A percentile compares a stretch with the other conserved stretches of the same genome.
Evolutionary conservation across 1,140 invertebrate species (phyloP).

Genomic region (Lasioglossum baleicum): DNA sequence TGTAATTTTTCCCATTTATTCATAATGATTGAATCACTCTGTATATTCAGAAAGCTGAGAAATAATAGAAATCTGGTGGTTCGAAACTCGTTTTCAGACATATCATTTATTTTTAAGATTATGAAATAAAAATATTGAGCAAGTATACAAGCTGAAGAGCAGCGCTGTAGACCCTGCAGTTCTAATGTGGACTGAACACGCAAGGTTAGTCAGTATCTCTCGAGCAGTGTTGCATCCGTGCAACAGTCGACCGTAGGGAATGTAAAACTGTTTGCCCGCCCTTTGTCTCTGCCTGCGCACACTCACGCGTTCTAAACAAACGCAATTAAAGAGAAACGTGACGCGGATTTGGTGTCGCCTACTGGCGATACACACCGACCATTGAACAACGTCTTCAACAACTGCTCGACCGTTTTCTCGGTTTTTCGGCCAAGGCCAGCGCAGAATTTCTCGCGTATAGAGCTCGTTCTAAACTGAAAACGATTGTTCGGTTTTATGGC

Average conservation of each 20-base stretch:
- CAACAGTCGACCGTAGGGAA: constrained; percentile 2
- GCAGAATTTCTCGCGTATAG: neutral
- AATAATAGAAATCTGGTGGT: too few species aligned
- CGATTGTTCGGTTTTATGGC: neutral
- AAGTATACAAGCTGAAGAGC: too few species aligned
- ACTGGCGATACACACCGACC: neutral
- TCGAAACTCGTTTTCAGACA: too few species aligned
- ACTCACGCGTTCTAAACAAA: constrained; percentile 34
- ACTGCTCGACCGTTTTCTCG: neutral
- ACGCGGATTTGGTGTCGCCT: constrained; percentile 12
- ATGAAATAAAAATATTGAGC: too few species aligned
- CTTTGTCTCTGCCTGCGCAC: neutral
- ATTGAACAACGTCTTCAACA: neutral
- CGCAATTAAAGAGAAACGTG: constrained; percentile 49
- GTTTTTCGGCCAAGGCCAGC: constrained; percentile 35
- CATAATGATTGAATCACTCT: too few species aligned
- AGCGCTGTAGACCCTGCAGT: too few species aligned
- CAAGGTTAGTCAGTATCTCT: too few species aligned
- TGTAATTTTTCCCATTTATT: too few species aligned
- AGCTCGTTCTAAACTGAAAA: neutral
- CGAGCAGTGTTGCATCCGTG: neutral
- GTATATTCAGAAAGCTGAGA: too few species aligned
- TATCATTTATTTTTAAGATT: too few species aligned
- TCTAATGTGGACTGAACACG: too few species aligned
- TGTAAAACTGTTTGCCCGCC: neutral